These are phyloP conservation scores for Euphydryas editha DNA, from an alignment of 2,888 invertebrate genomes.

Conservation along the genomic window DNA sequence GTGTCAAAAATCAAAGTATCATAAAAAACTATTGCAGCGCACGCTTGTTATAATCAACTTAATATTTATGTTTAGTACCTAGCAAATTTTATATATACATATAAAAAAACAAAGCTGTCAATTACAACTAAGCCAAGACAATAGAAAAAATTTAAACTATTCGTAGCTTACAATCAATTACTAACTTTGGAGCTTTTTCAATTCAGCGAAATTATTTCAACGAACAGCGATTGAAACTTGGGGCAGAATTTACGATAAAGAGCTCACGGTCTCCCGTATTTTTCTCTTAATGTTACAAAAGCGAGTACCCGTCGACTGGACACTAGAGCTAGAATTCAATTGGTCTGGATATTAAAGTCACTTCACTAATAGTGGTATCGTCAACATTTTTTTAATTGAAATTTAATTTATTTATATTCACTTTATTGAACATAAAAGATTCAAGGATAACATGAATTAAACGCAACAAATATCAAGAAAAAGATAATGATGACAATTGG, in stretches of 20 bases:
- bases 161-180: constrained; percentile 12
- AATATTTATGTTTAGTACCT: no score
- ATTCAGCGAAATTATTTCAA: constrained; percentile 24
- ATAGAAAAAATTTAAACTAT: neutral
- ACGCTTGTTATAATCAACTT: no score
- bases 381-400: constrained; percentile 4
- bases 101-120: no score
- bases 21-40: no score
- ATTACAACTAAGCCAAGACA: neutral
- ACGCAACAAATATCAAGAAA: no score
- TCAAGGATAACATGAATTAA: no score
- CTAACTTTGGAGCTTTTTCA: constrained; percentile 19
- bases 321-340: constrained; percentile 34
- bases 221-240: constrained; percentile 32
- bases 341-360: constrained; percentile 30
- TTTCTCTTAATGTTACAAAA: constrained; percentile 40
- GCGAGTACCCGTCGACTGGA: constrained; percentile 28
- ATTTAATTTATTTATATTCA: no score
- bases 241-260: constrained; percentile 34
- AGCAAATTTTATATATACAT: no score
- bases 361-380: constrained; percentile 12
- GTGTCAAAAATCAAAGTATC: no score
- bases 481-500: no score
- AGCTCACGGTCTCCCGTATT: constrained; percentile 35
- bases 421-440: no score